A percentile compares a stretch with the other conserved stretches of the same genome.
These are phyloP conservation scores for Lineus longissimus DNA, from an alignment of 1,140 invertebrate genomes.

Conservation along the genomic window DNA sequence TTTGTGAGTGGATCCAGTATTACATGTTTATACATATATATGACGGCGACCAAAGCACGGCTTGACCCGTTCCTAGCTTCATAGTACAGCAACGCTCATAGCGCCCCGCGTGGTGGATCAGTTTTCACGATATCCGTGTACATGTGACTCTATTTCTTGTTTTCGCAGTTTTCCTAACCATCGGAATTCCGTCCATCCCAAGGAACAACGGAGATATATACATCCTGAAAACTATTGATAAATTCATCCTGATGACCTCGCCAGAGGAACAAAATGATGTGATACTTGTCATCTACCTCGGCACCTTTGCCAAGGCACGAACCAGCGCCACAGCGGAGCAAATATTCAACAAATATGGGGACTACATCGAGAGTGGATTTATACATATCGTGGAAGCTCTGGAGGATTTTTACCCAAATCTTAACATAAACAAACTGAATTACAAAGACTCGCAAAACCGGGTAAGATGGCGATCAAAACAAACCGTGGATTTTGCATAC, in stretches of 20 bases:
- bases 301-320: conserved; percentile 28
- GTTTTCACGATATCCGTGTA: too few species aligned
- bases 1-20: too few species aligned
- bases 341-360: conserved; percentile 18
- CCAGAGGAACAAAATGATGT: conserved; percentile 19
- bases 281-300: conserved; percentile 30
- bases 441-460: conserved; percentile 40
- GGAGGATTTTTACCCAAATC: conserved; percentile 37
- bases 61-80: too few species aligned
- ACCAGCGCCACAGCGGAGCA: conserved; percentile 19
- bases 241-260: conserved; percentile 26
- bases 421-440: conserved; percentile 37
- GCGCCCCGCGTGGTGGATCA: too few species aligned
- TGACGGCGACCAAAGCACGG: too few species aligned
- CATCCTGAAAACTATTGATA: conserved; percentile 30
- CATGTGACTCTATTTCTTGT: neutral
- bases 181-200: conserved; percentile 41
- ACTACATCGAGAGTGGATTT: conserved; percentile 29
- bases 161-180: conserved; percentile 35
- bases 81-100: too few species aligned
- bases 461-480: conserved; percentile 50
- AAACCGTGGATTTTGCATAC: conserved; percentile 48
- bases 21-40: too few species aligned
- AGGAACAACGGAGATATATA: conserved; percentile 24
- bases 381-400: conserved; percentile 40